Percentiles rank a stretch among this genome's conserved stretches.
phyloP scores from a whole-genome alignment of 2,888 invertebrate species.

The Drosophila anceps region DNA sequence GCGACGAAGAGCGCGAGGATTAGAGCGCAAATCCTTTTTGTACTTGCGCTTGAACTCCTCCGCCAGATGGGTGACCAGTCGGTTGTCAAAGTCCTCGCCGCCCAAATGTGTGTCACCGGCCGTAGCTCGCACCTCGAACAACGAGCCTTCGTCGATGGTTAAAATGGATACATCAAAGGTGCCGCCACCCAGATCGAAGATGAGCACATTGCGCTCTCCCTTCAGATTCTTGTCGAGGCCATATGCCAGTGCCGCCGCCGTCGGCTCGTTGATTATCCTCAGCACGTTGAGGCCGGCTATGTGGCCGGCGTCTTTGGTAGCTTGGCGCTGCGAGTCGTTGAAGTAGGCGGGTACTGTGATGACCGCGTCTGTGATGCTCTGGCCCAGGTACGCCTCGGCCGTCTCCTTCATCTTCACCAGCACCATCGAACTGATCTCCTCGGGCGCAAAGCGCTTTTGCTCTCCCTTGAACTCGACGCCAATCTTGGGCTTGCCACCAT shows the following conservation, averaged over 20 bases:
- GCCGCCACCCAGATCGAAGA: constrained; percentile 25
- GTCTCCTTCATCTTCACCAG: constrained; percentile 95
- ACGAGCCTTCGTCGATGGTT: too few relatives aligned
- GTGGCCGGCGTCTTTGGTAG: constrained; percentile 34
- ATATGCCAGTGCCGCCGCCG: constrained; percentile 35
- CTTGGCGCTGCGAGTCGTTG: constrained; percentile 37
- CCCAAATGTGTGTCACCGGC: too few relatives aligned
- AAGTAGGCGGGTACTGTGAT: too few relatives aligned
- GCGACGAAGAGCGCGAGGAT: constrained; percentile 21
- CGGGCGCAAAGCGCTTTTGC: constrained; percentile 93
- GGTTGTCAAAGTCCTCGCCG: constrained; percentile 34
- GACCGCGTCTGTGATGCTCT: too few relatives aligned
- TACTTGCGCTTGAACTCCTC: constrained; percentile 41
- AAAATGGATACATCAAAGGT: constrained; percentile 37
- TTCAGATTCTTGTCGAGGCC: constrained; percentile 37
- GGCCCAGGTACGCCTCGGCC: too few relatives aligned
- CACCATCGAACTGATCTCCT: constrained; percentile 97
- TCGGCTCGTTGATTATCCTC: constrained; percentile 36
- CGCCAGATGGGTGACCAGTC: constrained; percentile 35
- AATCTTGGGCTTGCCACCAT: constrained; percentile 93
- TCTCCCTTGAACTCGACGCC: constrained; percentile 95
- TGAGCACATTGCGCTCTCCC: constrained; percentile 36
- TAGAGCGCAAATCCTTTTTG: constrained; percentile 15
- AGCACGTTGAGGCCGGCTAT: constrained; percentile 35
- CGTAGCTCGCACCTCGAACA: too few relatives aligned